A percentile compares a stretch with the other conserved stretches of the same genome.
These are phyloP conservation scores for Pyrocoelia pectoralis DNA, from an alignment of 2,888 invertebrate genomes.

Conservation along the genomic window DNA sequence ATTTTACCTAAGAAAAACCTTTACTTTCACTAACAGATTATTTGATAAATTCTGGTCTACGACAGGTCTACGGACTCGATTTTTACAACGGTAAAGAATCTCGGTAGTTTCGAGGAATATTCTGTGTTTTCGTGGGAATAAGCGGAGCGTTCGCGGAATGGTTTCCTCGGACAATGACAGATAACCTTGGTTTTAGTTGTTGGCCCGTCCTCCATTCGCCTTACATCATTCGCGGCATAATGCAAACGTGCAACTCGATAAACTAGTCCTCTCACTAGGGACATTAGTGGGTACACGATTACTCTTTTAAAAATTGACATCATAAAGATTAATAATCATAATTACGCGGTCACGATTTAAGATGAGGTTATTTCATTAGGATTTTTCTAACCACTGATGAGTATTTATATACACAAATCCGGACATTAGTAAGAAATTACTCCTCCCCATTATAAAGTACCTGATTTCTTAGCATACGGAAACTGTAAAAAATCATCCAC, in stretches of 20 bases:
- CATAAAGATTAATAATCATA: conserved; percentile 34
- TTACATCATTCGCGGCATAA: conserved; percentile 38
- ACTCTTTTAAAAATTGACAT: conserved; percentile 50
- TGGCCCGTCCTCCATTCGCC: conserved; percentile 42
- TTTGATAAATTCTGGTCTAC: conserved; percentile 12
- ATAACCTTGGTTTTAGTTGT: conserved; percentile 53
- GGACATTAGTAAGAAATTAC: background rate
- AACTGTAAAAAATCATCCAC: too few relatives aligned
- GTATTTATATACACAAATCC: conserved; percentile 9
- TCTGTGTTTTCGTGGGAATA: conserved; percentile 48
- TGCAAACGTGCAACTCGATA: conserved; percentile 35
- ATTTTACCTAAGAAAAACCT: too few relatives aligned
- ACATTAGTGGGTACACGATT: conserved; percentile 51
- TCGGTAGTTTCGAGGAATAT: conserved; percentile 46
- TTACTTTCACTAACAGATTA: too few relatives aligned
- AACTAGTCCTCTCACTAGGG: conserved; percentile 43
- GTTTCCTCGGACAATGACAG: conserved; percentile 49
- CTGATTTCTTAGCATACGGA: too few relatives aligned
- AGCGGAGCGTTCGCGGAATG: conserved; percentile 50
- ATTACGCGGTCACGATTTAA: conserved; percentile 20
- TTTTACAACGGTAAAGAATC: conserved; percentile 12
- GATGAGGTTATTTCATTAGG: conserved; percentile 10
- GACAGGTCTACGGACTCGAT: conserved; percentile 14
- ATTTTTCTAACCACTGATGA: conserved; percentile 2
- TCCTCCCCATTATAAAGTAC: too few relatives aligned